phyloP scores from a whole-genome alignment of 2,113 vertebrate genomes.

The Cinclus cinclus region DNA sequence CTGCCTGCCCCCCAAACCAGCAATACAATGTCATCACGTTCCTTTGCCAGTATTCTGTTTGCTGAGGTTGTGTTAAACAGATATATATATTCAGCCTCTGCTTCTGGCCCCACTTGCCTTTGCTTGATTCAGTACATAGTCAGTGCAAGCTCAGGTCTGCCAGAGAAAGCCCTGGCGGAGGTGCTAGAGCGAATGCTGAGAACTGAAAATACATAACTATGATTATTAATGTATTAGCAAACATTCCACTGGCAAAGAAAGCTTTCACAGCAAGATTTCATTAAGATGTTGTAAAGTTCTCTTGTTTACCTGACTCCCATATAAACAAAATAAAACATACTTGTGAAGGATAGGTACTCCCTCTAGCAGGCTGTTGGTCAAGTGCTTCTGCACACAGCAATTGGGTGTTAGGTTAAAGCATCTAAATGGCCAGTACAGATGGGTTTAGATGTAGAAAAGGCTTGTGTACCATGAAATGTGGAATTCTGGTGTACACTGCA shows the following conservation, averaged over 20 bases:
- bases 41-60: neutral
- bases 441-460: neutral
- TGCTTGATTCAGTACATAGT: neutral
- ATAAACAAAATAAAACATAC: neutral
- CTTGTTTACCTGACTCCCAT: neutral
- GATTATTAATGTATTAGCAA: neutral
- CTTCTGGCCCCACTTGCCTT: neutral
- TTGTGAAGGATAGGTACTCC: neutral
- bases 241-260: slow-evolving; percentile 6
- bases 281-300: slow-evolving; percentile 61
- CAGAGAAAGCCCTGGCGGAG: neutral
- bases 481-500: neutral
- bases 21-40: neutral
- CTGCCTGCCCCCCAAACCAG: neutral
- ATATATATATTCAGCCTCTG: neutral
- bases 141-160: neutral
- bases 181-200: neutral
- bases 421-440: neutral
- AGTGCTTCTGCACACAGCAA: neutral
- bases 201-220: neutral
- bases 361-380: neutral
- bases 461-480: neutral
- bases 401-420: neutral
- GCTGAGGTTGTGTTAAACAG: neutral
- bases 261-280: neutral